phyloP scores from a whole-genome alignment of 2,797 vertebrate genomes.

The Acropternis orthonyx region DNA sequence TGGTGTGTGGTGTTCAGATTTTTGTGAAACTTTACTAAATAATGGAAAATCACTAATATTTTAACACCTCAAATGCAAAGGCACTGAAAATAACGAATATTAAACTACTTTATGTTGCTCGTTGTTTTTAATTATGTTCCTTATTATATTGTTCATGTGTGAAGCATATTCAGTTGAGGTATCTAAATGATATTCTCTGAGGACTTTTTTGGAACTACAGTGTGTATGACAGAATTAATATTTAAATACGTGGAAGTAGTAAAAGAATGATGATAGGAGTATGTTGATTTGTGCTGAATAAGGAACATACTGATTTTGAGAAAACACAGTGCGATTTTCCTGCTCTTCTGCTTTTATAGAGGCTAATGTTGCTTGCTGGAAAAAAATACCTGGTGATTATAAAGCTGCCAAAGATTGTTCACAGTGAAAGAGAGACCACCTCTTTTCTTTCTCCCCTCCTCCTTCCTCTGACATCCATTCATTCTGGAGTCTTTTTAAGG shows the following conservation, averaged over 20 bases:
- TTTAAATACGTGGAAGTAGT: not conserved
- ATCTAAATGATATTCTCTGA: not conserved
- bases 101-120: not conserved
- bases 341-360: not conserved
- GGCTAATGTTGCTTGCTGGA: not conserved
- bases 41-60: not conserved
- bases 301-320: not conserved
- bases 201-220: not conserved
- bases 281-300: not conserved
- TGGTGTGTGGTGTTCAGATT: not conserved
- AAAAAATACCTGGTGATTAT: not conserved
- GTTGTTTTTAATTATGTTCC: not conserved
- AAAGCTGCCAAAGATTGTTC: not conserved
- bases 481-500: constrained; percentile 7
- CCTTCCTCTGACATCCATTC: not conserved
- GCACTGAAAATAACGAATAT: not conserved
- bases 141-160: not conserved
- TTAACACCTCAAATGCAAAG: not conserved
- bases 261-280: not conserved
- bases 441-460: not conserved
- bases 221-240: not conserved
- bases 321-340: not conserved
- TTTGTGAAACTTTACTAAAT: not conserved
- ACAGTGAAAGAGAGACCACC: not conserved
- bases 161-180: not conserved